These are phyloP conservation scores for Psix sp. DNA, from an alignment of 1,140 invertebrate genomes.

Conservation along the genomic window DNA sequence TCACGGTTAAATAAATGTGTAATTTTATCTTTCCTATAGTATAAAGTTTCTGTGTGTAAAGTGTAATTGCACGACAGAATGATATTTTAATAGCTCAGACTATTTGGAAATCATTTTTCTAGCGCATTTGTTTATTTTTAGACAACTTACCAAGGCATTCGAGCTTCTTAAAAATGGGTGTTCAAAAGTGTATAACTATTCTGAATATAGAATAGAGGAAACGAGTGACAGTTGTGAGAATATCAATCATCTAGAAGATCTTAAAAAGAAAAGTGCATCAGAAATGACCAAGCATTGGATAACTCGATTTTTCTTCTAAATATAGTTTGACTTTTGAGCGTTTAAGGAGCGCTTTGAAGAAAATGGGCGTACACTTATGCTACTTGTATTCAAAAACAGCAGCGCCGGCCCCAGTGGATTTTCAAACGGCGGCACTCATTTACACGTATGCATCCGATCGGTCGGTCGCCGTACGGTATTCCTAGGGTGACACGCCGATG, in stretches of 20 bases:
- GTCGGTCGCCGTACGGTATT: conserved; percentile 66
- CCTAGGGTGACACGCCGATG: conserved; percentile 65
- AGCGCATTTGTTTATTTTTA: no score
- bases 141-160: no score
- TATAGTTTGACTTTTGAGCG: conserved; percentile 37
- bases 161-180: no score
- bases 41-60: no score
- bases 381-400: conserved; percentile 32
- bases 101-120: no score
- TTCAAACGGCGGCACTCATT: conserved; percentile 56
- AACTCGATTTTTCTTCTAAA: conserved; percentile 43
- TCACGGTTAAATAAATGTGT: no score
- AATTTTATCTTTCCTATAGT: no score
- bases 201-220: conserved; percentile 6
- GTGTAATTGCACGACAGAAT: no score
- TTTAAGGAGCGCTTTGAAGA: conserved; percentile 23
- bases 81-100: no score
- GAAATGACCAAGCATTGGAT: neutral
- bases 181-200: no score
- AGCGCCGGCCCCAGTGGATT: conserved; percentile 32
- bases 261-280: conserved; percentile 31
- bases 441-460: conserved; percentile 63
- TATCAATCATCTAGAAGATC: conserved; percentile 21
- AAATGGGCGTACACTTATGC: conserved; percentile 28
- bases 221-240: conserved; percentile 3